Conservation (phyloP, 2,797 vertebrate genomes). For the Cetoscarus ocellatus region DNA sequence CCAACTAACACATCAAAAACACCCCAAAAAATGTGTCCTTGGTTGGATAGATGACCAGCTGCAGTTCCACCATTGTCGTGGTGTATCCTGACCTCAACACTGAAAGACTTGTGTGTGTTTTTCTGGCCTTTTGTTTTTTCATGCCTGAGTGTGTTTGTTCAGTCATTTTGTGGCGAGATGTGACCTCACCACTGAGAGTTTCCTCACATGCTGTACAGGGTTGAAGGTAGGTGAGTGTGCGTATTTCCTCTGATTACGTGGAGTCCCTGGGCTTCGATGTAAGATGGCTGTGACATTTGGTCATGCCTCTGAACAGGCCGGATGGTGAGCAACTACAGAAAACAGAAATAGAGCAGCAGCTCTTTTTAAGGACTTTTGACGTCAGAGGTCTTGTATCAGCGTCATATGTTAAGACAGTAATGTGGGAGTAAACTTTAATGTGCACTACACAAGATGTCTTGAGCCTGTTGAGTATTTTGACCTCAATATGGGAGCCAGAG, state of each 20-base stretch:
- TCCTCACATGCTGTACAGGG: conserved; percentile 40
- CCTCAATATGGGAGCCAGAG: conserved; percentile 14
- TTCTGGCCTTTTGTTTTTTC: conserved; percentile 37
- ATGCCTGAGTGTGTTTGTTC: conserved; percentile 17
- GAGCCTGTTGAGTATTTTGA: conserved; percentile 6
- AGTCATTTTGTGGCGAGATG: conserved; percentile 63
- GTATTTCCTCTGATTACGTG: conserved; percentile 55
- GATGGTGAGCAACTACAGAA: not conserved
- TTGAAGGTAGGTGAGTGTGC: conserved; percentile 55
- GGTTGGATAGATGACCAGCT: conserved; percentile 32
- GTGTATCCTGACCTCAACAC: conserved; percentile 48
- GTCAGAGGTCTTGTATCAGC: conserved; percentile 39
- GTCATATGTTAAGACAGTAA: conserved; percentile 34
- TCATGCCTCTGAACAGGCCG: conserved; percentile 9
- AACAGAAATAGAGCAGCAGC: conserved; percentile 37
- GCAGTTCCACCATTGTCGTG: conserved; percentile 54
- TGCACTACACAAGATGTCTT: conserved; percentile 15
- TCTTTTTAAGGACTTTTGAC: conserved; percentile 46
- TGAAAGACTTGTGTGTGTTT: conserved; percentile 49
- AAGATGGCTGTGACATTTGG: conserved; percentile 52
- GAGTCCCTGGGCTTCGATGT: conserved; percentile 46
- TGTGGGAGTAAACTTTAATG: conserved; percentile 46
- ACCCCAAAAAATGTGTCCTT: conserved; percentile 23
- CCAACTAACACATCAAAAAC: conserved; percentile 56
- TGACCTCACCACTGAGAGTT: conserved; percentile 68